Evolutionary conservation across 2,888 invertebrate species (phyloP).

Genomic region (Caenorhabditis becei): DNA sequence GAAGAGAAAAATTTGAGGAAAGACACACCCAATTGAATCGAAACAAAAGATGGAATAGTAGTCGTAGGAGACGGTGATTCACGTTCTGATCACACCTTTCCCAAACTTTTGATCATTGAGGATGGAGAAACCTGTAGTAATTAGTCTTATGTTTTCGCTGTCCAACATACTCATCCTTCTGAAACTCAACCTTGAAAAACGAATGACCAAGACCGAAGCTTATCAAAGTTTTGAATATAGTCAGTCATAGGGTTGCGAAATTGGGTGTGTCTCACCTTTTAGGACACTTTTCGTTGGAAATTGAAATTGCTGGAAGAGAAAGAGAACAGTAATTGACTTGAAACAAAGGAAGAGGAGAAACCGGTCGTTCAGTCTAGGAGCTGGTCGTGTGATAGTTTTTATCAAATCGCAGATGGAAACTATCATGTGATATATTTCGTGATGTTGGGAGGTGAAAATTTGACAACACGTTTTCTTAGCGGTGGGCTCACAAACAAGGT

Average conservation of each 20-base stretch:
- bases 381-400: slow-evolving; percentile 42
- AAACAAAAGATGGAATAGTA: slow-evolving; percentile 42
- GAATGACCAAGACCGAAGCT: slow-evolving; percentile 43
- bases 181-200: background rate
- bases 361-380: slow-evolving; percentile 39
- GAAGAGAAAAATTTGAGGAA: slow-evolving; percentile 11
- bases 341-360: slow-evolving; percentile 31
- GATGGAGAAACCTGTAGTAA: slow-evolving; percentile 47
- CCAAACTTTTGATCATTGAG: slow-evolving; percentile 42
- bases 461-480: no score
- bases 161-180: background rate
- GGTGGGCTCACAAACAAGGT: no score
- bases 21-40: slow-evolving; percentile 49
- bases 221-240: slow-evolving; percentile 35
- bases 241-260: slow-evolving; percentile 46
- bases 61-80: slow-evolving; percentile 33
- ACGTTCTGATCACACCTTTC: slow-evolving; percentile 51
- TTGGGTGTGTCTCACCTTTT: slow-evolving; percentile 27
- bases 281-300: no score
- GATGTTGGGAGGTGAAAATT: no score
- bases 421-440: slow-evolving; percentile 24
- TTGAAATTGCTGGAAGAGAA: background rate
- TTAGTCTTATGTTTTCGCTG: slow-evolving; percentile 41
- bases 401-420: slow-evolving; percentile 21
- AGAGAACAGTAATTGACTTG: background rate